phyloP scores from a whole-genome alignment of 2,113 vertebrate species.

The Brachypodius melanocephalos region DNA sequence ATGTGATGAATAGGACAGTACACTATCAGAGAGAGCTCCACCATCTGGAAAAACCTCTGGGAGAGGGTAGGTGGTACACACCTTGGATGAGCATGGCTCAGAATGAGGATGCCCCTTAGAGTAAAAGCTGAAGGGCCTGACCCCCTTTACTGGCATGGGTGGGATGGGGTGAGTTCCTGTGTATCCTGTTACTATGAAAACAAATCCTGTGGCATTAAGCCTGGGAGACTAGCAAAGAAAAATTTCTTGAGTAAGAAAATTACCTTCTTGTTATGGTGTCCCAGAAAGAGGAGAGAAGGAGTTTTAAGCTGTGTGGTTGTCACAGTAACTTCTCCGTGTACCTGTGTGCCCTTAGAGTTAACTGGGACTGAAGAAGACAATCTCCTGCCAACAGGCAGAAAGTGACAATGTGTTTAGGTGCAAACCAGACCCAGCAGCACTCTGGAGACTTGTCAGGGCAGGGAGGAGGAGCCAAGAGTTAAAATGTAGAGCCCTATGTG shows the following conservation, averaged over 20 bases:
- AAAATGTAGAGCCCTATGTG: background rate
- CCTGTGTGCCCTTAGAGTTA: background rate
- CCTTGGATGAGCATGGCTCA: background rate
- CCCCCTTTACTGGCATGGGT: background rate
- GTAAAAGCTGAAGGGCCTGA: background rate
- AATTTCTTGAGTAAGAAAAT: background rate
- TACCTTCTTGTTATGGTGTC: background rate
- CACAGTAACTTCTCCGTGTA: background rate
- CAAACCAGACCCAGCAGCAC: accelerated
- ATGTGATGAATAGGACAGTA: background rate
- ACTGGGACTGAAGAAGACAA: accelerated
- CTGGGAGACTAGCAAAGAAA: background rate
- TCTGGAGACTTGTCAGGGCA: background rate
- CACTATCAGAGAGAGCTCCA: background rate
- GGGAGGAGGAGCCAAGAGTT: accelerated
- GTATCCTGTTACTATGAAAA: background rate
- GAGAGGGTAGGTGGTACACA: background rate
- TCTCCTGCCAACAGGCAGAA: background rate
- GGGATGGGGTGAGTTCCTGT: background rate
- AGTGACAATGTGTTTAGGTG: background rate
- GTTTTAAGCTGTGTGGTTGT: background rate
- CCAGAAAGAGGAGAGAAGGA: background rate
- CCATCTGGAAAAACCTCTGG: background rate
- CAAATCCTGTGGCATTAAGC: accelerated
- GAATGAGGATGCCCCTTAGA: background rate